Conservation (phyloP, 2,888 invertebrate genomes). For the Elmis aenea region DNA sequence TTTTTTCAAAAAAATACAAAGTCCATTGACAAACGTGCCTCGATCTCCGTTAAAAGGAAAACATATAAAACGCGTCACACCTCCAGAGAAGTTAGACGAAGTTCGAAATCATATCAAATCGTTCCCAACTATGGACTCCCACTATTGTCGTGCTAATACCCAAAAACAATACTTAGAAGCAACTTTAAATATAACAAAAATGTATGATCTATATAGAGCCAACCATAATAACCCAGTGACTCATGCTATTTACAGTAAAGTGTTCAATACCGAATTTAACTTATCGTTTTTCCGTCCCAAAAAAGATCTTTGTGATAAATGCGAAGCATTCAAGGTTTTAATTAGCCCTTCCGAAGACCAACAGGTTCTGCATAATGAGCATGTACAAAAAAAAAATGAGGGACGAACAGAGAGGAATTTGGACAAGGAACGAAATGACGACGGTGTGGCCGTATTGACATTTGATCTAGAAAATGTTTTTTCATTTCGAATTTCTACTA, state of each 20-base stretch:
- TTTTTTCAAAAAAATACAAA: slow-evolving; percentile 8
- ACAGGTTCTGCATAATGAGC: not conserved
- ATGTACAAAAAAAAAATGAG: not conserved
- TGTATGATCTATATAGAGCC: slow-evolving; percentile 8
- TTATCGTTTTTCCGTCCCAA: slow-evolving; percentile 7
- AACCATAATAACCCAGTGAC: not conserved
- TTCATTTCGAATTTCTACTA: slow-evolving; percentile 6
- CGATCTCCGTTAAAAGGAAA: not conserved
- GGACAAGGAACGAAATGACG: slow-evolving; percentile 4
- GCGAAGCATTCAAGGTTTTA: slow-evolving; percentile 2
- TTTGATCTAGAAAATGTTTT: slow-evolving; percentile 15
- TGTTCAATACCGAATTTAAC: slow-evolving; percentile 11
- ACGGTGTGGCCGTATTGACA: slow-evolving; percentile 5
- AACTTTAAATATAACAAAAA: slow-evolving; percentile 6
- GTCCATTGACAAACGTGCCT: slow-evolving; percentile 4
- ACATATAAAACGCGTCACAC: not conserved
- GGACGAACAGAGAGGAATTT: slow-evolving; percentile 2
- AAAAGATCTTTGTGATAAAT: slow-evolving; percentile 12
- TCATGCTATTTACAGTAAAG: slow-evolving; percentile 4
- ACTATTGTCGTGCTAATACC: not conserved
- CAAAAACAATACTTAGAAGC: slow-evolving; percentile 14
- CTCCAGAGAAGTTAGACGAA: too few relatives aligned
- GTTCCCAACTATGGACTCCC: not conserved
- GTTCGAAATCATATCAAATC: not conserved
- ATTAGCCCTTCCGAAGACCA: slow-evolving; percentile 2